Evolutionary conservation across 2,888 invertebrate genomes (phyloP).

Genomic region (Theristus sp.): DNA sequence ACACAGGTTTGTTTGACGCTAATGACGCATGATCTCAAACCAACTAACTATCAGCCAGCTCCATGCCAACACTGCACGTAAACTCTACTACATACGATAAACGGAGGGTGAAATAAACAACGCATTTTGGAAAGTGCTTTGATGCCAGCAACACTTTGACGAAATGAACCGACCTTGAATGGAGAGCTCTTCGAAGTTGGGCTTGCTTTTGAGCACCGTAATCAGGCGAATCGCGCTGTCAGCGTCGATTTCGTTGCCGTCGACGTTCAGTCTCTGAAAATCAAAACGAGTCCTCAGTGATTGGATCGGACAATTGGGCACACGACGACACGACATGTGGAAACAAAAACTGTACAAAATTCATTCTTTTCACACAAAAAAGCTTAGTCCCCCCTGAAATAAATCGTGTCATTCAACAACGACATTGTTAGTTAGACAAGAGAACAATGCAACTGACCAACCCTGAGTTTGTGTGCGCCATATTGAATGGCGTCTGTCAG

Average conservation of each 20-base stretch:
- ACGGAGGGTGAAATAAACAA: too few relatives aligned
- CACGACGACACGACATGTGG: too few relatives aligned
- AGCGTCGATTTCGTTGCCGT: background rate
- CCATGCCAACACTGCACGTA: too few relatives aligned
- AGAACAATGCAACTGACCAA: background rate
- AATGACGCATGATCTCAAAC: too few relatives aligned
- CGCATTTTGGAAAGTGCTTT: too few relatives aligned
- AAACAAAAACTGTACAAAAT: too few relatives aligned
- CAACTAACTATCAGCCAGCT: too few relatives aligned
- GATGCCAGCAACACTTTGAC: too few relatives aligned
- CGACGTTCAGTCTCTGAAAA: background rate
- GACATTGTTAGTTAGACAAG: background rate
- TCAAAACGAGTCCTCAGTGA: background rate
- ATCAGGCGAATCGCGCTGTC: background rate
- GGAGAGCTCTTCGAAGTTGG: background rate
- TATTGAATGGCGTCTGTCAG: background rate
- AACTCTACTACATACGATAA: too few relatives aligned
- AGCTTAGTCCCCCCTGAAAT: too few relatives aligned
- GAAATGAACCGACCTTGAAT: background rate
- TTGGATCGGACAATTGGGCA: too few relatives aligned
- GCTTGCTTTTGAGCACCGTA: background rate
- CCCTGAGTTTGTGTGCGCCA: background rate
- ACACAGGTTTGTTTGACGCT: too few relatives aligned
- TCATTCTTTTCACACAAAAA: background rate
- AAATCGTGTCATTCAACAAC: background rate